A percentile compares a stretch with the other conserved stretches of the same genome.
Conservation (phyloP, 2,888 invertebrate genomes). For the Choreutis nemorana region DNA sequence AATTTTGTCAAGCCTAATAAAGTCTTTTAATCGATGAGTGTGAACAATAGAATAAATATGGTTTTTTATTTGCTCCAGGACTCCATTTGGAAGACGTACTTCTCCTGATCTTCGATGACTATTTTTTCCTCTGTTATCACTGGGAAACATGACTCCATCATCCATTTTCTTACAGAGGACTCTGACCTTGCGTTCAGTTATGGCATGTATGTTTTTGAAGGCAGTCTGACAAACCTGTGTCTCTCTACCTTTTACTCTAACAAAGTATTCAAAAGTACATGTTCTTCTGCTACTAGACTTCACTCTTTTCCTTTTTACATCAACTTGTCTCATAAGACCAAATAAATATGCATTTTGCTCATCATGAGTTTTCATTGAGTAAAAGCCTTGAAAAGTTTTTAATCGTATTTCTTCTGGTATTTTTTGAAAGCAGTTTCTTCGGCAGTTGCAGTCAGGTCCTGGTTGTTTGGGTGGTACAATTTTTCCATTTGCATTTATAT, state of each 20-base stretch:
- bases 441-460: conserved; percentile 62
- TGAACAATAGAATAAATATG: conserved; percentile 63
- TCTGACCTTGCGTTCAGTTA: conserved; percentile 64
- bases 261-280: conserved; percentile 65
- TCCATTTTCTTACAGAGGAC: conserved; percentile 67
- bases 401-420: conserved; percentile 56
- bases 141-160: conserved; percentile 65
- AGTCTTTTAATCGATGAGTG: conserved; percentile 58
- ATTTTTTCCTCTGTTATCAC: conserved; percentile 64
- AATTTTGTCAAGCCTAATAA: conserved; percentile 60
- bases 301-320: conserved; percentile 64
- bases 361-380: conserved; percentile 65
- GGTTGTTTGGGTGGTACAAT: conserved; percentile 62
- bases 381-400: conserved; percentile 64
- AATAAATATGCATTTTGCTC: conserved; percentile 68
- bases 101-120: conserved; percentile 59
- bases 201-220: conserved; percentile 66
- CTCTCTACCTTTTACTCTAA: conserved; percentile 61
- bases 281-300: conserved; percentile 61
- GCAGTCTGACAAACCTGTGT: conserved; percentile 67
- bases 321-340: conserved; percentile 65
- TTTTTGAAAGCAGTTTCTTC: conserved; percentile 58
- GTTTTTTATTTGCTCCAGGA: conserved; percentile 61
- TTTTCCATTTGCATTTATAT: conserved; percentile 66
- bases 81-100: conserved; percentile 52